phyloP scores from a whole-genome alignment of 2,113 vertebrate species.

The Apteryx mantelli region DNA sequence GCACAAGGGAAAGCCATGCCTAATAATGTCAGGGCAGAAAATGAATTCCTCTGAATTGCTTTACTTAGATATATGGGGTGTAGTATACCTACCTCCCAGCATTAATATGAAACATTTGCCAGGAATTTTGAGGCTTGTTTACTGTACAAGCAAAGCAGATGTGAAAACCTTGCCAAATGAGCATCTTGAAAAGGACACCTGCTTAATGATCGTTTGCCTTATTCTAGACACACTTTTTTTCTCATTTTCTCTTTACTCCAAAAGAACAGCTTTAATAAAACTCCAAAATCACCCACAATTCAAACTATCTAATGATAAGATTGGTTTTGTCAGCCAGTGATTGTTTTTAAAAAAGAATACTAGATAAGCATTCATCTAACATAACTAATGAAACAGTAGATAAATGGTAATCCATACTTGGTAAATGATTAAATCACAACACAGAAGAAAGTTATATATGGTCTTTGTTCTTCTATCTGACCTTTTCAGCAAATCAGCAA shows the following conservation, averaged over 20 bases:
- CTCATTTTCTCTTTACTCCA: neutral
- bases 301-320: neutral
- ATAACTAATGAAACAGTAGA: neutral
- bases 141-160: neutral
- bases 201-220: neutral
- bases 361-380: neutral
- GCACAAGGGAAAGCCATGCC: neutral
- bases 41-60: neutral
- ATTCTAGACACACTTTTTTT: neutral
- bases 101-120: neutral
- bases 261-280: neutral
- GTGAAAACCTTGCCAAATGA: neutral
- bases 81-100: neutral
- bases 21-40: neutral
- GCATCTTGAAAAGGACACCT: neutral
- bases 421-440: neutral
- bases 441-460: neutral
- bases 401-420: neutral
- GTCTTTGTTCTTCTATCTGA: neutral
- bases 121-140: neutral
- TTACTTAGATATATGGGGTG: neutral
- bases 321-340: neutral
- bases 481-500: neutral
- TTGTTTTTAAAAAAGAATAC: neutral
- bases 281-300: neutral